phyloP scores from a whole-genome alignment of 2,113 vertebrate genomes.

The Chelonoidis abingdonii region DNA sequence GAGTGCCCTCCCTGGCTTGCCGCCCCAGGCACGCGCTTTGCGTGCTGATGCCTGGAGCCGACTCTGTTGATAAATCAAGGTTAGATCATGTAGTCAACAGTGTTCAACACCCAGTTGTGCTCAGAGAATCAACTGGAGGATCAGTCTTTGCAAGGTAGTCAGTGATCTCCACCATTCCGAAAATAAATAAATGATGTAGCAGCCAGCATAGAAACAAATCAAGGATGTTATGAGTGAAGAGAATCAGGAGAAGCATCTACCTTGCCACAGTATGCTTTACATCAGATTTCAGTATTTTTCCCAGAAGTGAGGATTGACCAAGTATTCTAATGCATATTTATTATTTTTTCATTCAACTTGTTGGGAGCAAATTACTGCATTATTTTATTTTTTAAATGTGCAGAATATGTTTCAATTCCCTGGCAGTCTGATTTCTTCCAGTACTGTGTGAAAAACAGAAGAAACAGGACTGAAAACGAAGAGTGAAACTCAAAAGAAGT shows the following conservation, averaged over 20 bases:
- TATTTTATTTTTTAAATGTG: not conserved
- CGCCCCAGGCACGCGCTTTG: too few species aligned
- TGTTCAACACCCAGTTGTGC: not conserved
- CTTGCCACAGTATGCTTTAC: not conserved
- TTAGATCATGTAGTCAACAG: not conserved
- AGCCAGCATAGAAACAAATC: not conserved
- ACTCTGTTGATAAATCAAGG: rapidly evolving
- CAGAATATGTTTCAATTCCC: not conserved
- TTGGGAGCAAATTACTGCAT: not conserved
- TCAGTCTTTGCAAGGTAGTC: too few species aligned
- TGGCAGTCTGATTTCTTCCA: not conserved
- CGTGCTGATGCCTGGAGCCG: too few species aligned
- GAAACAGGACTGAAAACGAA: not conserved
- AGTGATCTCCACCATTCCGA: not conserved
- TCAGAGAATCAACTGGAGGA: not conserved
- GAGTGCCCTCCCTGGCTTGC: too few species aligned
- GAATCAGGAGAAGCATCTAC: not conserved
- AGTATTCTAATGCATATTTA: rapidly evolving
- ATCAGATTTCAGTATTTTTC: not conserved
- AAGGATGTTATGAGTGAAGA: not conserved
- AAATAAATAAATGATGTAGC: not conserved
- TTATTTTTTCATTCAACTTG: not conserved
- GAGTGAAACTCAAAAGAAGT: too few species aligned
- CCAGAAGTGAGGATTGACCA: not conserved
- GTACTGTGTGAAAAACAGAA: too few species aligned